Percentiles rank a stretch among this genome's conserved stretches.
phyloP scores from a whole-genome alignment of 1,140 invertebrate species.

The Harpegnathos saltator region DNA sequence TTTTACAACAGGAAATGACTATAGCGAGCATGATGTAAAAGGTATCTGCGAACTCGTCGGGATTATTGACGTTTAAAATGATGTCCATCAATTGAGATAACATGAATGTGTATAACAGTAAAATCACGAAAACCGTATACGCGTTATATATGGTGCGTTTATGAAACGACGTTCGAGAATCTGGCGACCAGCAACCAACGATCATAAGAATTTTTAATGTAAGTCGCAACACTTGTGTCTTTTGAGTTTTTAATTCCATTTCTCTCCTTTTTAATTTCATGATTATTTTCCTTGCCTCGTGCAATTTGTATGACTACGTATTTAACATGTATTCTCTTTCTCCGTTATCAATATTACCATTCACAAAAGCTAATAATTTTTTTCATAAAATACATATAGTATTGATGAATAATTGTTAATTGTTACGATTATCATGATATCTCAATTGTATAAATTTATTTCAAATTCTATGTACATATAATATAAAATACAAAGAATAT shows the following conservation, averaged over 20 bases:
- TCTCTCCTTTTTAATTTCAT: neutral
- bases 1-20: slow-evolving; percentile 52
- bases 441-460: no score
- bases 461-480: no score
- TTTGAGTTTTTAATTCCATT: neutral
- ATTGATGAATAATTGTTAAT: no score
- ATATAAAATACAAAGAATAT: no score
- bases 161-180: slow-evolving; percentile 23
- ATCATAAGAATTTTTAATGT: slow-evolving; percentile 55
- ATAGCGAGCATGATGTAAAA: slow-evolving; percentile 60
- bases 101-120: slow-evolving; percentile 35
- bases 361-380: no score
- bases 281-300: no score
- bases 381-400: no score
- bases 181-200: slow-evolving; percentile 45
- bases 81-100: slow-evolving; percentile 60
- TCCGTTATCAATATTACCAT: neutral
- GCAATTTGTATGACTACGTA: neutral
- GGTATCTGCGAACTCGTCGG: slow-evolving; percentile 58
- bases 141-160: slow-evolving; percentile 21
- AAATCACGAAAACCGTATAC: neutral
- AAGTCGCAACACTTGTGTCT: slow-evolving; percentile 50
- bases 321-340: neutral
- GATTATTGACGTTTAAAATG: slow-evolving; percentile 35
- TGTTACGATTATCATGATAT: no score